Evolutionary conservation across 2,797 vertebrate genomes (phyloP).

Genomic region (Notamacropus eugenii): DNA sequence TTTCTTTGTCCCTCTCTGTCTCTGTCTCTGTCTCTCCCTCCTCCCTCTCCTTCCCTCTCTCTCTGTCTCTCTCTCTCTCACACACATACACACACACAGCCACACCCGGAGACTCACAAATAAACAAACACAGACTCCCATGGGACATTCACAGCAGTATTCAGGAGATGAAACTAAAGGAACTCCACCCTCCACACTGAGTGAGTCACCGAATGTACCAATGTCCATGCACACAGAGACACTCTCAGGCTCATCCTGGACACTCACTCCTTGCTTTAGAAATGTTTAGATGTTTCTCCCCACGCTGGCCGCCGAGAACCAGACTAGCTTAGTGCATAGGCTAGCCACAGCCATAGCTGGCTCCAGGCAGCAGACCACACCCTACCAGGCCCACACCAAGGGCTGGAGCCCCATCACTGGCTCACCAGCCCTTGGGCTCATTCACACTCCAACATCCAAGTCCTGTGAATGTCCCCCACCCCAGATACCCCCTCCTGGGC

Average conservation of each 20-base stretch:
- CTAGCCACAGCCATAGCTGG: no score
- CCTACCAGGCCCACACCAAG: neutral
- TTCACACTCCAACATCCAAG: neutral
- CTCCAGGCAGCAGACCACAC: no score
- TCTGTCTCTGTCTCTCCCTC: neutral
- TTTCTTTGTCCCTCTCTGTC: neutral
- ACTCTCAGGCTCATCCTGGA: no score
- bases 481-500: neutral
- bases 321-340: neutral
- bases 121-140: slow-evolving; percentile 37
- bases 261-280: neutral
- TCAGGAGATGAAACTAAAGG: neutral
- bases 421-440: neutral
- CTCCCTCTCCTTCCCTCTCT: no score
- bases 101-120: slow-evolving; percentile 32
- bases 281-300: neutral
- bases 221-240: neutral
- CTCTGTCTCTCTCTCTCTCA: rapidly evolving
- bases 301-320: neutral
- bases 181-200: neutral
- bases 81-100: neutral
- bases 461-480: neutral
- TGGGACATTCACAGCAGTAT: neutral
- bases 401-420: neutral
- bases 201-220: neutral